Evolutionary conservation across 2,113 vertebrate species (phyloP), one percentile per base, ranked within the genome.

Genomic region (Eolophus roseicapilla): DNA sequence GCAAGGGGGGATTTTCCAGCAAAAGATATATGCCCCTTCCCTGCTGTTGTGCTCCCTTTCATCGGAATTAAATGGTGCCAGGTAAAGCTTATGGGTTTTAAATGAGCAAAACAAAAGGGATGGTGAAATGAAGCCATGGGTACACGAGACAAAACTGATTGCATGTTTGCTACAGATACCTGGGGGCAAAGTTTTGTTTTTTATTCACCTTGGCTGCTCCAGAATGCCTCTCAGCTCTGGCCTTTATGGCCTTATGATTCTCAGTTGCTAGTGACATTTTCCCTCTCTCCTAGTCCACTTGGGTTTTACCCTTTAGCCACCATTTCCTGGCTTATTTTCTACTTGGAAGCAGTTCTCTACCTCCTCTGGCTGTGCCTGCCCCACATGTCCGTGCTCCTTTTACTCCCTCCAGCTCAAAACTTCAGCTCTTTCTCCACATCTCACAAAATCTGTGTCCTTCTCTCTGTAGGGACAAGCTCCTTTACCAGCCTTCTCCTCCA

Each of bases 71-170:
- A 91, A 62, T 31, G 44, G 14, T 95, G 69, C 20, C 80, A 82
- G 65, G 25, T 95, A 88, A 94, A 83, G 33, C 39, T 90, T 88
- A 88, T 83, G 47, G 16, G 39, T 76, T 95, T 86, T 64, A 92
- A 57, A 21, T 1, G 6, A 82, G 70, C 47, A 89, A 95, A 95
- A 79, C 81, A 92, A 63, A 93, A 93, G 31, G 0, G 3, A 82
- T 73, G 63, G 62, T 49, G 52, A 95, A 94, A 93, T 43, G 37
- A 82, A 92, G 47, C 33, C 19, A 20, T 20, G 33, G 37, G 15
- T 52, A n/a, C 68, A 49, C 14, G 18, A 70, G n/a, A 71, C 37
- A 67, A 47, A 68, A 82, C 8, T 0, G 0, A 59, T 16, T 41
- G 60, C 0, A 0, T 86, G 35, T 60, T 95, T 86, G n/a, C 33